A percentile compares a stretch with the other conserved stretches of the same genome.
Conservation (phyloP, 30 jellyfish, hydroid and myxozoan species). For the Nemopilema nomurai region DNA sequence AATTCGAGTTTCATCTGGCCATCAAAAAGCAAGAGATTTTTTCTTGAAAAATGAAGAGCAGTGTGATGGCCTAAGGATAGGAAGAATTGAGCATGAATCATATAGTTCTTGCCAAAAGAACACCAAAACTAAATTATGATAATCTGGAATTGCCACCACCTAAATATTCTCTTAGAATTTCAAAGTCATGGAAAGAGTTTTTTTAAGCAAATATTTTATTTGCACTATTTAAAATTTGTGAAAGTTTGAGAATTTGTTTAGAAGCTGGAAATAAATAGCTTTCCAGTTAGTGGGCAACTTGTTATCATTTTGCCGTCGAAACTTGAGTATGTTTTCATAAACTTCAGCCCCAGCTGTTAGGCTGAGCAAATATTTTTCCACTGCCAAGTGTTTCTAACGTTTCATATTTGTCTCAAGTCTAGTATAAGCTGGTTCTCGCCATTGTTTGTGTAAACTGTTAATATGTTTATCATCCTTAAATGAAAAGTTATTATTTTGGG, state of each 20-base stretch:
- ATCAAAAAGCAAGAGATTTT: no score
- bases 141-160: no score
- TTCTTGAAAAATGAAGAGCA: no score
- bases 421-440: background rate
- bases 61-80: no score
- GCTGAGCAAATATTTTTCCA: constrained; percentile 46
- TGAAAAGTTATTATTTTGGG: background rate
- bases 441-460: background rate
- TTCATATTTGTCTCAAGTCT: background rate
- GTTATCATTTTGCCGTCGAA: background rate
- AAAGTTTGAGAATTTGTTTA: background rate
- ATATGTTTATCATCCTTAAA: background rate
- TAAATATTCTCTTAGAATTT: no score
- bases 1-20: no score
- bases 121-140: no score
- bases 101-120: no score
- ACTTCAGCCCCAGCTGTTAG: constrained; percentile 50
- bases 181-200: no score
- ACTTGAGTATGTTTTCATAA: background rate
- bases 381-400: background rate
- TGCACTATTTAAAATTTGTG: no score
- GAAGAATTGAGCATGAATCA: no score
- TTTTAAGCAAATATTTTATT: no score
- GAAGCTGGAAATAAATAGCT: background rate
- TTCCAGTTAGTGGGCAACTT: background rate